Percentiles rank a stretch among this genome's conserved stretches.
These are phyloP conservation scores for Nudaria mundana DNA, from an alignment of 2,888 invertebrate genomes.

Conservation along the genomic window DNA sequence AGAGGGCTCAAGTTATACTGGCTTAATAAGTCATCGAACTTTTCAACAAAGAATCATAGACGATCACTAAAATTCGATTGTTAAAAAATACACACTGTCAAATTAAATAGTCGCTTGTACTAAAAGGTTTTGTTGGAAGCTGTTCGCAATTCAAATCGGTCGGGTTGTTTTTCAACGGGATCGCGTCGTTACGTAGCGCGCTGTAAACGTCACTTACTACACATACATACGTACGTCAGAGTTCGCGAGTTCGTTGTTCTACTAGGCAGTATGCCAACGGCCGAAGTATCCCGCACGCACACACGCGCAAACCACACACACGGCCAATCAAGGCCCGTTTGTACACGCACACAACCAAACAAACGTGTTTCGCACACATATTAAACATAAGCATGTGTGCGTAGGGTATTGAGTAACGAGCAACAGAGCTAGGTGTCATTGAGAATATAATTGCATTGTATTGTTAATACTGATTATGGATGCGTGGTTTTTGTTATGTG, in stretches of 20 bases:
- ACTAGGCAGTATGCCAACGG: constrained; percentile 79
- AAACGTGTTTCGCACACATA: constrained; percentile 37
- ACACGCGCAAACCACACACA: constrained; percentile 38
- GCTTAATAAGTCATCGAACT: constrained; percentile 45
- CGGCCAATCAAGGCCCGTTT: constrained; percentile 34
- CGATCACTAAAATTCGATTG: constrained; percentile 24
- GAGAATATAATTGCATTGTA: constrained; percentile 50
- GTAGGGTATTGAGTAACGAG: constrained; percentile 50
- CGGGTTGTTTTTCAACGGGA: constrained; percentile 56
- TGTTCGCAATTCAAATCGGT: constrained; percentile 36
- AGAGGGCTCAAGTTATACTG: constrained; percentile 29
- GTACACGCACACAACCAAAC: constrained; percentile 35
- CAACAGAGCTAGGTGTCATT: constrained; percentile 50
- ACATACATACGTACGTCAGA: constrained; percentile 55
- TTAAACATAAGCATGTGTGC: constrained; percentile 23
- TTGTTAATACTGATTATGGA: constrained; percentile 40
- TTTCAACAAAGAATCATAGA: constrained; percentile 45
- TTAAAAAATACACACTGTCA: constrained; percentile 24
- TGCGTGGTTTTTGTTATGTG: constrained; percentile 35
- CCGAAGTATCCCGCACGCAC: constrained; percentile 52
- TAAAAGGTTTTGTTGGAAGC: constrained; percentile 11
- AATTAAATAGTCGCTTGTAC: constrained; percentile 23
- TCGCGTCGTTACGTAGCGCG: constrained; percentile 39
- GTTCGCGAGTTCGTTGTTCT: constrained; percentile 73
- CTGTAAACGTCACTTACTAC: constrained; percentile 56